Conservation (phyloP, 1,140 invertebrate species). For the Liolophura sinensis region DNA sequence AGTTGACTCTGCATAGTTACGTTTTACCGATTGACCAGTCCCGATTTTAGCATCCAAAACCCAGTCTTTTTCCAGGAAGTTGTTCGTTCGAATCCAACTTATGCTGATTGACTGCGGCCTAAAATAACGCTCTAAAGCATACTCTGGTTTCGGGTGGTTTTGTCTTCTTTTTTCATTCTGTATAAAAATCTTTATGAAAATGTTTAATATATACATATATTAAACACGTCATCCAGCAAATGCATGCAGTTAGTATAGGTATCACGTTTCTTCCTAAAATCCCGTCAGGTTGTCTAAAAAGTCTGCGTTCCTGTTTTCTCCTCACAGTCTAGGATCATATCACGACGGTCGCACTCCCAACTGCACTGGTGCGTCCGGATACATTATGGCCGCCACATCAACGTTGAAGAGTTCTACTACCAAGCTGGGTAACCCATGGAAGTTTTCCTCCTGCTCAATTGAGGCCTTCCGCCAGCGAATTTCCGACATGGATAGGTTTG, state of each 20-base stretch:
- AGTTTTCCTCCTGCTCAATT: neutral
- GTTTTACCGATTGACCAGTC: too few species aligned
- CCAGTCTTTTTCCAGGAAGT: neutral
- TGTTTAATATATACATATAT: too few species aligned
- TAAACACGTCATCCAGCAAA: too few species aligned
- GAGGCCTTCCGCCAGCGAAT: neutral
- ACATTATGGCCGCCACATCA: neutral
- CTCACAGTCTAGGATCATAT: neutral
- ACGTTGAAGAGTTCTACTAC: neutral
- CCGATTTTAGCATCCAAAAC: neutral
- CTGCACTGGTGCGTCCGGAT: neutral
- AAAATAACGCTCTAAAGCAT: too few species aligned
- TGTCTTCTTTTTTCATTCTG: too few species aligned
- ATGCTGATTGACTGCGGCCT: too few species aligned
- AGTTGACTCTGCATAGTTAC: too few species aligned
- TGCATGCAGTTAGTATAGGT: too few species aligned
- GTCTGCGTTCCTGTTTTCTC: neutral
- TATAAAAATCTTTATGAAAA: too few species aligned
- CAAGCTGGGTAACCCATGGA: neutral
- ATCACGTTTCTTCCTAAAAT: too few species aligned
- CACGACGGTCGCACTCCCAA: neutral
- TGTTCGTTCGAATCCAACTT: neutral
- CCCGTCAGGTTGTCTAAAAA: neutral
- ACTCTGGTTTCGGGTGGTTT: too few species aligned
- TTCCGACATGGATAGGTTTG: too few species aligned